Evolutionary conservation across 2,113 vertebrate species (phyloP).

Genomic region (Podiceps cristatus): DNA sequence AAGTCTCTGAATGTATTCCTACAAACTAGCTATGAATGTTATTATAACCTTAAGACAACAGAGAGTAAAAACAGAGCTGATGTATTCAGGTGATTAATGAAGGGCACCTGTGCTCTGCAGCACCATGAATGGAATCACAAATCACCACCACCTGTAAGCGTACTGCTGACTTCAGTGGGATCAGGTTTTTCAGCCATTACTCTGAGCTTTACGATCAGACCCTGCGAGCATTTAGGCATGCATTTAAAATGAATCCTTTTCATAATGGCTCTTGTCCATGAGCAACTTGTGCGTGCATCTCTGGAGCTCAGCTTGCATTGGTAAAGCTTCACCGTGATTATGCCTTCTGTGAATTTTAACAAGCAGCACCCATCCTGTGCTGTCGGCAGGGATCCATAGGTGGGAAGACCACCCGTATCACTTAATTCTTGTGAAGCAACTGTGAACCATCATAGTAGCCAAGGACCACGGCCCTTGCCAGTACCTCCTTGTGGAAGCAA

Average conservation of each 20-base stretch:
- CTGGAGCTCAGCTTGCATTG: background rate
- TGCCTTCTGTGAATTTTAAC: background rate
- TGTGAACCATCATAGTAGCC: background rate
- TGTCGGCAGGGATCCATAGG: rapidly evolving
- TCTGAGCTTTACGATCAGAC: background rate
- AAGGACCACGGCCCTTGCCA: background rate
- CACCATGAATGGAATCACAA: background rate
- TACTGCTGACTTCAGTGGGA: background rate
- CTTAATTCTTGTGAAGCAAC: background rate
- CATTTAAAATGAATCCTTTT: background rate
- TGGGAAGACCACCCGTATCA: background rate
- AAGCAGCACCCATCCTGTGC: background rate
- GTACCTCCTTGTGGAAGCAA: background rate
- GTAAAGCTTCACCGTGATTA: background rate
- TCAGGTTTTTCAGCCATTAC: background rate
- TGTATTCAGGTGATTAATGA: background rate
- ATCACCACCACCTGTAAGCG: background rate
- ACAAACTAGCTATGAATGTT: background rate
- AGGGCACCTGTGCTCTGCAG: background rate
- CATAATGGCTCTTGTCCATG: background rate
- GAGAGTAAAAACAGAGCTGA: background rate
- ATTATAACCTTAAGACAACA: background rate
- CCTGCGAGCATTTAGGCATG: rapidly evolving
- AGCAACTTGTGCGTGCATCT: background rate
- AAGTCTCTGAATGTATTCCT: background rate